A percentile compares a stretch with the other conserved stretches of the same genome.
These are phyloP conservation scores for Listronotus bonariensis DNA, from an alignment of 1,140 invertebrate genomes.

Conservation along the genomic window DNA sequence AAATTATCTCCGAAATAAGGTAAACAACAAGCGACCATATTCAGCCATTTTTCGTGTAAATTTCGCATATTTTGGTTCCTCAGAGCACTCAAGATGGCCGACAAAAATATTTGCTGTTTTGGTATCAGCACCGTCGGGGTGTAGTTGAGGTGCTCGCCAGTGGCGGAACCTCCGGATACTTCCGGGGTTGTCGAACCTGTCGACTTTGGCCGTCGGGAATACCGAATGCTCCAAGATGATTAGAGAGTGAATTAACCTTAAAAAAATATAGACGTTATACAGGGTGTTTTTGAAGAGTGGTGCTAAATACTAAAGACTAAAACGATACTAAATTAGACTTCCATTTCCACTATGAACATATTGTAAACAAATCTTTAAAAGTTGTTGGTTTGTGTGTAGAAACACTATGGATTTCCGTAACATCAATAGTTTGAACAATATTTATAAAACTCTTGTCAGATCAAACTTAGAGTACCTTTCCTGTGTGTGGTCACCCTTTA, in stretches of 20 bases:
- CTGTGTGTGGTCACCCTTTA: too few relatives aligned
- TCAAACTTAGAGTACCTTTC: too few relatives aligned
- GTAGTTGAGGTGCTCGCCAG: slow-evolving; percentile 64
- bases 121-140: slow-evolving; percentile 70
- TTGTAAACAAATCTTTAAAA: too few relatives aligned
- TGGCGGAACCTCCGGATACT: slow-evolving; percentile 43
- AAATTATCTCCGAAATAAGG: slow-evolving; percentile 75
- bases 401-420: too few relatives aligned
- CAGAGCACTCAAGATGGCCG: slow-evolving; percentile 79
- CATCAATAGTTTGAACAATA: too few relatives aligned
- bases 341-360: too few relatives aligned
- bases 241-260: slow-evolving; percentile 69
- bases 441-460: too few relatives aligned
- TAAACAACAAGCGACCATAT: slow-evolving; percentile 76
- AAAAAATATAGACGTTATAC: slow-evolving; percentile 25
- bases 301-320: too few relatives aligned
- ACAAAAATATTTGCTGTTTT: slow-evolving; percentile 85
- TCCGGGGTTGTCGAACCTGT: slow-evolving; percentile 7
- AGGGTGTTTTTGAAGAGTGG: too few relatives aligned
- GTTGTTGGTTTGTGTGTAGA: too few relatives aligned
- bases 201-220: slow-evolving; percentile 43
- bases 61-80: slow-evolving; percentile 67
- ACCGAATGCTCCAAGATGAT: slow-evolving; percentile 80
- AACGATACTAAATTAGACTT: too few relatives aligned
- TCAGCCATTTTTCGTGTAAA: slow-evolving; percentile 80